A percentile compares a stretch with the other conserved stretches of the same genome.
These are phyloP conservation scores for Carettochelys insculpta DNA, from an alignment of 2,113 vertebrate genomes.

Conservation along the genomic window DNA sequence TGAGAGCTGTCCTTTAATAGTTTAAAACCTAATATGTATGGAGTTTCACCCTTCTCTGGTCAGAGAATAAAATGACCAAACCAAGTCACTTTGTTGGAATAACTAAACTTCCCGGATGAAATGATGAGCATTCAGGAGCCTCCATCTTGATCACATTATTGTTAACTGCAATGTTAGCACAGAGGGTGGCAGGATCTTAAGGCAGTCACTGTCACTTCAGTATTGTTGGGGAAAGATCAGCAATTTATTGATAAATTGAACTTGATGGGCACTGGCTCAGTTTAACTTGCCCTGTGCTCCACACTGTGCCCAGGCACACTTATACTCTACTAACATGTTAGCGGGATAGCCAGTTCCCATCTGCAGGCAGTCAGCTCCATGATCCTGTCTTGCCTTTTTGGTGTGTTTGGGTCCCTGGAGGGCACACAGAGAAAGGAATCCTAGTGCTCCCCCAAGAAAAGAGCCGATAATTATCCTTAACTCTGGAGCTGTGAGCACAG, in stretches of 20 bases:
- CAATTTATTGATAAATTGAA: neutral
- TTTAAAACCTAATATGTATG: neutral
- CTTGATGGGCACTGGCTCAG: neutral
- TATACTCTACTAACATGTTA: too few relatives aligned
- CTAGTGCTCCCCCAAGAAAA: too few relatives aligned
- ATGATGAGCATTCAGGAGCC: neutral
- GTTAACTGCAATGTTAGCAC: neutral
- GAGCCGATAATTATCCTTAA: too few relatives aligned
- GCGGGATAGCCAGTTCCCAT: too few relatives aligned
- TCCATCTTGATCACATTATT: neutral
- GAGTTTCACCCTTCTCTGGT: neutral
- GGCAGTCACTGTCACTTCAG: neutral
- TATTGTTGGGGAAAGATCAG: neutral
- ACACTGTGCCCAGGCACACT: neutral
- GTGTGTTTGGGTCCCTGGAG: too few relatives aligned
- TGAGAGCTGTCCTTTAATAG: neutral
- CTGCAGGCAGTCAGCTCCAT: neutral
- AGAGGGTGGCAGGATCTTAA: neutral
- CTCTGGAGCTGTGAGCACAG: too few relatives aligned
- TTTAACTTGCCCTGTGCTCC: neutral
- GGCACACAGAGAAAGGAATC: too few relatives aligned
- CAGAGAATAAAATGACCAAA: neutral
- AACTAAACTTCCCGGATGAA: neutral
- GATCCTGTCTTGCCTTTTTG: neutral
- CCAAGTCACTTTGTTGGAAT: neutral